Base-by-base conservation (phyloP, 2,113 vertebrate genomes). In the Rhinogobius similis region DNA sequence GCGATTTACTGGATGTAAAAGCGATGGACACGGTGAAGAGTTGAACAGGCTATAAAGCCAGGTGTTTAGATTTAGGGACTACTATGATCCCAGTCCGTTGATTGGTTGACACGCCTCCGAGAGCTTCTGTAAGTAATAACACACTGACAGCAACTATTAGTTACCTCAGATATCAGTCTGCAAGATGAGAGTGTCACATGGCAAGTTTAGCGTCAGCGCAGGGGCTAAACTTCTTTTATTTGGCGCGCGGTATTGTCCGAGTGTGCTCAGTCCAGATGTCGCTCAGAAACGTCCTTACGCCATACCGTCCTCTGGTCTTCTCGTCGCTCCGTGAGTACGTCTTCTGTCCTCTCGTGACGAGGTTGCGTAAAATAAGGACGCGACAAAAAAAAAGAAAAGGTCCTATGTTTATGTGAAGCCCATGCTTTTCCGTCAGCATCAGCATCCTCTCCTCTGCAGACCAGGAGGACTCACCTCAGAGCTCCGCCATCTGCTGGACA, bases 401-500 rank as follows among this genome's bases (percentile, higher is more conserved):
- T 16, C 39, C 43, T 10, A 23, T 70, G 24, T 14, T 24, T 46
- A 20, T 78, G 36, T 64, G 67, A 8, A 52, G 36, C 65, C 59
- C 64, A 39, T 77, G 78, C 21, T 64, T 41, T 48, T 52, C 71
- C 58, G 61, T 64, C 80, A 76, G 75, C 83, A 75, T 82, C 79
- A 77, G 72, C 79, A 76, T 77, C 79, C 23, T 41, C 5, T 44
- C 26, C 11, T 23, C 43, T 56, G 68, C 46, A n/a, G n/a, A n/a
- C n/a, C n/a, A 26, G 10, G 38, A 72, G 67, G 63, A 82, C 58
- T 69, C 77, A 63, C 82, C 80, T 26, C 44, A 38, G 65, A 59
- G 65, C 64, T 41, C 67, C 87, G 87, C 90, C 91, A 90, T 79
- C 91, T 93, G 62, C 82, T 56, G 90, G 90, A 76, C 67, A 82